These are phyloP conservation scores for Philotrypesis tridentata DNA, from an alignment of 1,140 invertebrate genomes.

Conservation along the genomic window DNA sequence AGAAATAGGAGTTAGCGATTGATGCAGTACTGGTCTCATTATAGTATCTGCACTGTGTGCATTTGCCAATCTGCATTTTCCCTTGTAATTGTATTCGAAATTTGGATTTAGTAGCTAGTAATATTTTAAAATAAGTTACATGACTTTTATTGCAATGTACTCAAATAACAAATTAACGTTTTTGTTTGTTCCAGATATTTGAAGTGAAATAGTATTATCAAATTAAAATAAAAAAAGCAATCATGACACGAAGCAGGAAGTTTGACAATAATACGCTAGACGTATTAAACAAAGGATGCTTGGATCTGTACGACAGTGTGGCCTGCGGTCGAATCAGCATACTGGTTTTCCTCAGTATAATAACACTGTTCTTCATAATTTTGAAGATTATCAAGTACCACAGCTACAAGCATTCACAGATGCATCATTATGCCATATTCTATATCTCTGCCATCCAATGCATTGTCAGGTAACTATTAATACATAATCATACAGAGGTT, in stretches of 20 bases:
- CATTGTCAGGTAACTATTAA: conserved; percentile 69
- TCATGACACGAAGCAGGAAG: conserved; percentile 58
- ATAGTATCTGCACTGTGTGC: too few relatives aligned
- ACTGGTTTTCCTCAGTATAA: conserved; percentile 67
- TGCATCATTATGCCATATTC: conserved; percentile 75
- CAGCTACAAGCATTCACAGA: conserved; percentile 70
- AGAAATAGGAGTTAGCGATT: too few relatives aligned
- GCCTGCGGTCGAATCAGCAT: conserved; percentile 73
- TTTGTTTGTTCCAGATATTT: not conserved
- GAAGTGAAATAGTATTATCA: not conserved
- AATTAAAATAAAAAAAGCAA: not conserved
- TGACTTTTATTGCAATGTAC: not conserved
- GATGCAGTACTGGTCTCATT: too few relatives aligned
- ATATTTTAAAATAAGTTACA: too few relatives aligned
- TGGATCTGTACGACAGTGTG: conserved; percentile 69
- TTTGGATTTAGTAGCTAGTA: too few relatives aligned
- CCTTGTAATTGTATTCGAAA: too few relatives aligned
- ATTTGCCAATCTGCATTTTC: too few relatives aligned
- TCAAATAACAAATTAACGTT: not conserved
- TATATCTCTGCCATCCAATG: conserved; percentile 73
- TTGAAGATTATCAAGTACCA: conserved; percentile 73
- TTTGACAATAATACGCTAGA: conserved; percentile 70
- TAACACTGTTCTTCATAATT: conserved; percentile 72
- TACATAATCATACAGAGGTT: not conserved
- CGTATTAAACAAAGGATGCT: conserved; percentile 72